These are phyloP conservation scores for Serrognathus titanus DNA, from an alignment of 2,888 invertebrate genomes.

Conservation along the genomic window DNA sequence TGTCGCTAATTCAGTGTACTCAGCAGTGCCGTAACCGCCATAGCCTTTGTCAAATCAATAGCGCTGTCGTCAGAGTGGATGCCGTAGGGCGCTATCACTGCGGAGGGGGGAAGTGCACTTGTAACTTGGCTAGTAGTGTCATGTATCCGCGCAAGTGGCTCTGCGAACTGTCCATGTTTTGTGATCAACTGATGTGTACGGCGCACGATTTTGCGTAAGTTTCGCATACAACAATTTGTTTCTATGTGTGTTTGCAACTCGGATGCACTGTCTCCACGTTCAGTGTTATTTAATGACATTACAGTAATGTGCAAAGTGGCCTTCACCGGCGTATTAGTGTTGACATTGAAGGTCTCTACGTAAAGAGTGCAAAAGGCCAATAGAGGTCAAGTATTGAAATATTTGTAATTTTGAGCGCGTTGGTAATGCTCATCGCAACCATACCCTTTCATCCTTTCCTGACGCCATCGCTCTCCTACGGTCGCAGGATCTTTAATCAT, in stretches of 20 bases:
- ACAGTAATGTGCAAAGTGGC: slow-evolving; percentile 46
- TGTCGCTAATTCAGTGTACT: background rate
- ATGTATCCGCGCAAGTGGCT: slow-evolving; percentile 51
- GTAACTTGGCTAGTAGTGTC: slow-evolving; percentile 52
- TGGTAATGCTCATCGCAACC: too few species aligned
- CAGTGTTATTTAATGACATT: slow-evolving; percentile 9
- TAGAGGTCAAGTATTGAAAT: slow-evolving; percentile 50
- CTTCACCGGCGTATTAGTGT: slow-evolving; percentile 50
- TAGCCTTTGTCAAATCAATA: slow-evolving; percentile 47
- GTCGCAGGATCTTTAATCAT: slow-evolving; percentile 19
- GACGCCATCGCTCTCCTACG: slow-evolving; percentile 2
- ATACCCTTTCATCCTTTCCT: slow-evolving; percentile 1
- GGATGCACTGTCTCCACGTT: slow-evolving; percentile 12
- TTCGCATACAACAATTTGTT: slow-evolving; percentile 30
- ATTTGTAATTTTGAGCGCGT: slow-evolving; percentile 15
- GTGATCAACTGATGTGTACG: slow-evolving; percentile 44
- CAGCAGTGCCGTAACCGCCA: slow-evolving; percentile 35
- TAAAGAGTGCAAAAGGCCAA: slow-evolving; percentile 50
- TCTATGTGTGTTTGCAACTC: slow-evolving; percentile 23
- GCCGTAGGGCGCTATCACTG: slow-evolving; percentile 47
- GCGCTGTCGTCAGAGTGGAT: slow-evolving; percentile 48
- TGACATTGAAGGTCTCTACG: slow-evolving; percentile 51
- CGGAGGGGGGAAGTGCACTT: slow-evolving; percentile 49
- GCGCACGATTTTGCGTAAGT: slow-evolving; percentile 45
- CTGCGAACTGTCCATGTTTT: slow-evolving; percentile 47